These are phyloP conservation scores for Eumeta japonica DNA, from an alignment of 1,140 invertebrate species.

Conservation along the genomic window DNA sequence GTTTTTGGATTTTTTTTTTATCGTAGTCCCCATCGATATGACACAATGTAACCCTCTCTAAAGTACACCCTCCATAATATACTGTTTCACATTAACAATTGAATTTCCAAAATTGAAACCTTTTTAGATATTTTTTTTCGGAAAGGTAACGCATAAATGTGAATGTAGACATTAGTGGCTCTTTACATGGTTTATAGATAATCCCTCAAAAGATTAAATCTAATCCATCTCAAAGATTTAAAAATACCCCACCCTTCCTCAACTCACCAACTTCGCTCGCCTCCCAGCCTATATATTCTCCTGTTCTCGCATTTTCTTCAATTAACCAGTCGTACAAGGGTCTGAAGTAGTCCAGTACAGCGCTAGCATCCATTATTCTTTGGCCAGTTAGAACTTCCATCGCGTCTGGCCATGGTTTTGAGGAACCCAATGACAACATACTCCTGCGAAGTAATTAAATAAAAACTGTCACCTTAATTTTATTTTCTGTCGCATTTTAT, in stretches of 20 bases:
- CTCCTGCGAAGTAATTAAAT: slow-evolving; percentile 23
- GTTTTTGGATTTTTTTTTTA: too few relatives aligned
- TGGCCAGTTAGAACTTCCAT: slow-evolving; percentile 79
- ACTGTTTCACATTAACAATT: too few relatives aligned
- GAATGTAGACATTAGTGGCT: not conserved
- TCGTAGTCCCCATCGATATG: too few relatives aligned
- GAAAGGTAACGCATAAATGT: too few relatives aligned
- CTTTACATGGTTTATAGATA: not conserved
- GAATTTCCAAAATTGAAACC: too few relatives aligned
- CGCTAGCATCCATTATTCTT: slow-evolving; percentile 69
- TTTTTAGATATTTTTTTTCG: too few relatives aligned
- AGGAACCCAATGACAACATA: slow-evolving; percentile 79
- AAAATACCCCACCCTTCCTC: too few relatives aligned
- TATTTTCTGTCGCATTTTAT: too few relatives aligned
- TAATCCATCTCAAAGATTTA: not conserved
- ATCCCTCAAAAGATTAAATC: not conserved
- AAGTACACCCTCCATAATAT: too few relatives aligned
- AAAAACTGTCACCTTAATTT: too few relatives aligned
- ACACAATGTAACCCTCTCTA: too few relatives aligned
- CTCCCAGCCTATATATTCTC: slow-evolving; percentile 78
- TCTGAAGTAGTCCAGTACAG: slow-evolving; percentile 75
- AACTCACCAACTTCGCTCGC: slow-evolving; percentile 48
- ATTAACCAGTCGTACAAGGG: slow-evolving; percentile 76
- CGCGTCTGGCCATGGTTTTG: slow-evolving; percentile 79
- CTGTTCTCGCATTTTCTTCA: slow-evolving; percentile 70